Conservation (phyloP, 1,140 invertebrate genomes). For the Heliothis subflexa region DNA sequence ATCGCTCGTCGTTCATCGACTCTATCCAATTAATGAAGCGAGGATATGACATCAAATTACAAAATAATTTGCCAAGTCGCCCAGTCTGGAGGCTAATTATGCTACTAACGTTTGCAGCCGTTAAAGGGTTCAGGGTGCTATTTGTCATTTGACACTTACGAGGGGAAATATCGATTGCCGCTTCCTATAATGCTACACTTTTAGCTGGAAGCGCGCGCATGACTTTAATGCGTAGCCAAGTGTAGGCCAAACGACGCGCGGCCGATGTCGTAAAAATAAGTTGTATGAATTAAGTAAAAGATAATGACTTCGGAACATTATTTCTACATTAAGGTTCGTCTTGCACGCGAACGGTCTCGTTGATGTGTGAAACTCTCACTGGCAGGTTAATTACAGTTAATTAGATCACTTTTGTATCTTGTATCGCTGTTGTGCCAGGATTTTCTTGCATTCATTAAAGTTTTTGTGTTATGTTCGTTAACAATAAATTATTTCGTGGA, state of each 20-base stretch:
- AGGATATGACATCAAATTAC: constrained; percentile 71
- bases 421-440: constrained; percentile 20
- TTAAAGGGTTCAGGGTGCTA: constrained; percentile 52
- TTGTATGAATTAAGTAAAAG: constrained; percentile 73
- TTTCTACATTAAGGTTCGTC: constrained; percentile 74
- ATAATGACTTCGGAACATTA: constrained; percentile 78
- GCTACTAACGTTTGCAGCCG: constrained; percentile 39
- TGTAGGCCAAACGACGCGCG: constrained; percentile 45
- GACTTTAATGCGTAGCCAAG: constrained; percentile 15
- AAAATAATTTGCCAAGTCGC: constrained; percentile 67
- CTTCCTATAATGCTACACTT: constrained; percentile 43
- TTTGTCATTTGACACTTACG: constrained; percentile 57
- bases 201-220: constrained; percentile 21
- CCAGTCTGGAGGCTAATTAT: constrained; percentile 50
- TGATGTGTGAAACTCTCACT: constrained; percentile 48
- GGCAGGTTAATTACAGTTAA: constrained; percentile 45
- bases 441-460: constrained; percentile 43
- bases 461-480: constrained; percentile 22
- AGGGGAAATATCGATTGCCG: constrained; percentile 52
- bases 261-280: constrained; percentile 55
- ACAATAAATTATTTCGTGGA: constrained; percentile 6
- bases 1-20: constrained; percentile 46
- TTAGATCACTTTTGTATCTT: constrained; percentile 44
- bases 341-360: constrained; percentile 62
- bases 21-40: constrained; percentile 59